Percentiles rank a stretch among this genome's conserved stretches.
These are phyloP conservation scores for Aphelocoma californica DNA, from an alignment of 2,797 vertebrate genomes.

Conservation along the genomic window DNA sequence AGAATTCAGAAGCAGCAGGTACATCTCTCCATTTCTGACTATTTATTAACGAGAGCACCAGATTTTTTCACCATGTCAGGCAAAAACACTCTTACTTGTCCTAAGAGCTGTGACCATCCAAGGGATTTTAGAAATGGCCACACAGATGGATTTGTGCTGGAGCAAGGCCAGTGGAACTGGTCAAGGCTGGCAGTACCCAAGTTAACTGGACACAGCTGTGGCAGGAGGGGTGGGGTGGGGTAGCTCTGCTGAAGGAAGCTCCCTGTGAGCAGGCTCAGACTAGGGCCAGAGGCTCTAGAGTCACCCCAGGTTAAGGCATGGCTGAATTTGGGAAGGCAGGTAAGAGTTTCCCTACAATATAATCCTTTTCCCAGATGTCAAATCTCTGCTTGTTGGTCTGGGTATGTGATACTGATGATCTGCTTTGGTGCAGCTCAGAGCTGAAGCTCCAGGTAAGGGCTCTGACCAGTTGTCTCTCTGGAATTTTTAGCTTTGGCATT, in stretches of 20 bases:
- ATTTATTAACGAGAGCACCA: background rate
- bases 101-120: background rate
- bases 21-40: background rate
- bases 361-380: fast-evolving
- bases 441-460: background rate
- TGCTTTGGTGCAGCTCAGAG: background rate
- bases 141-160: background rate
- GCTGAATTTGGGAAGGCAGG: background rate
- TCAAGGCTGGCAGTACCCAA: fast-evolving
- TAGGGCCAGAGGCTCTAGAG: fast-evolving
- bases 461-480: background rate
- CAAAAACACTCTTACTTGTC: fast-evolving
- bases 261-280: fast-evolving
- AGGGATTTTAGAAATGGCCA: background rate
- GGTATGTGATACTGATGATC: fast-evolving
- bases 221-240: background rate
- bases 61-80: background rate
- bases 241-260: too few relatives aligned
- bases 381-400: fast-evolving
- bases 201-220: background rate
- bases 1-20: background rate
- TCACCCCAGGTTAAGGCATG: fast-evolving
- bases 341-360: fast-evolving
- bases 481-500: background rate
- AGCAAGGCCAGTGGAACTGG: background rate